phyloP scores from a whole-genome alignment of 2,113 vertebrate species.

The Regulus satrapa region DNA sequence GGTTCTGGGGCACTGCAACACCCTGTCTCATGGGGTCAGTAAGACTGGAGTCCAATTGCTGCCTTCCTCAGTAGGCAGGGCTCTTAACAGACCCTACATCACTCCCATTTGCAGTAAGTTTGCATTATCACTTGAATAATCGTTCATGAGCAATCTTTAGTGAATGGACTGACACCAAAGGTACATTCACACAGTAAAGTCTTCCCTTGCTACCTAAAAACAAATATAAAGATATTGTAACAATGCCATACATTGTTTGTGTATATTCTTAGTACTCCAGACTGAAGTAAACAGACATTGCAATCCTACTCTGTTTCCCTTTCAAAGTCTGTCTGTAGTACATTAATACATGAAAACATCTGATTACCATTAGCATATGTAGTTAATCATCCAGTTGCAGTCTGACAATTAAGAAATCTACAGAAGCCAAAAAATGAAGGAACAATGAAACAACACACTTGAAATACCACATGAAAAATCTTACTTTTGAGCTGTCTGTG shows the following conservation, averaged over 20 bases:
- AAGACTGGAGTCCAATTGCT: background rate
- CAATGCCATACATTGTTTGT: background rate
- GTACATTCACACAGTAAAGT: background rate
- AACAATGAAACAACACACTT: background rate
- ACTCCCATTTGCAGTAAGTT: background rate
- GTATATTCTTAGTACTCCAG: background rate
- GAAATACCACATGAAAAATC: background rate
- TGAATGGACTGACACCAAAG: background rate
- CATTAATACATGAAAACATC: background rate
- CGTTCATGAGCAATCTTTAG: background rate
- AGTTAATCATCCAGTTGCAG: background rate
- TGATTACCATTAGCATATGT: background rate
- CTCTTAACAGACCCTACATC: background rate
- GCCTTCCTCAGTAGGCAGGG: background rate
- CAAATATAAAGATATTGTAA: background rate
- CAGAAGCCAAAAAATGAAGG: background rate
- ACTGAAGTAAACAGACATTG: background rate
- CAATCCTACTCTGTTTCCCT: background rate
- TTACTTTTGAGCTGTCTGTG: background rate
- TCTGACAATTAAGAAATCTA: background rate
- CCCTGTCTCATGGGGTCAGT: accelerated
- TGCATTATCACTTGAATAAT: background rate
- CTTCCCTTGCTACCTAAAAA: background rate
- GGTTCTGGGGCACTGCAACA: background rate
- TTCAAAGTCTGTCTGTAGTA: background rate